phyloP scores from a whole-genome alignment of 2,888 invertebrate species.

The Amphipoea oculea region DNA sequence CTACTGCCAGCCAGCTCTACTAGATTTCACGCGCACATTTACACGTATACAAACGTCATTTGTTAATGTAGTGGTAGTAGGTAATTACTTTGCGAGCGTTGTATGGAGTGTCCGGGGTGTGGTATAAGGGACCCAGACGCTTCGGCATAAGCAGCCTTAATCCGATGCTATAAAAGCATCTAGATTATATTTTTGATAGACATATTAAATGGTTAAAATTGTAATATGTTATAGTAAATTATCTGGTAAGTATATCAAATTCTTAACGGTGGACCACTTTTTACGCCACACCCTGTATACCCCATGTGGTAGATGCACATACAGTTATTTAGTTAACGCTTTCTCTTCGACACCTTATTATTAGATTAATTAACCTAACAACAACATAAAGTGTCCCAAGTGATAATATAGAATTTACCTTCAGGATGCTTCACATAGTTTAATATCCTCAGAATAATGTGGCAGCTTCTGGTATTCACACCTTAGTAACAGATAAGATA shows the following conservation, averaged over 20 bases:
- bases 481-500: not conserved
- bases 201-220: not conserved
- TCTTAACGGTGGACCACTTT: too few species aligned
- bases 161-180: not conserved
- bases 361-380: not conserved
- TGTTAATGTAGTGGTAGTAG: too few species aligned
- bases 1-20: too few species aligned
- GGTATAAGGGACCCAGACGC: too few species aligned
- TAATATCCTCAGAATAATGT: constrained; percentile 31
- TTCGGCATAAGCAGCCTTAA: too few species aligned
- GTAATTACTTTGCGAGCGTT: too few species aligned
- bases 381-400: constrained; percentile 35
- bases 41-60: too few species aligned
- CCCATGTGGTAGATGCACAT: not conserved
- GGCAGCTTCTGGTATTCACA: constrained; percentile 24
- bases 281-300: not conserved
- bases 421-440: constrained; percentile 37
- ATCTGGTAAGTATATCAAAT: too few species aligned
- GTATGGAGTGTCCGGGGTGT: too few species aligned
- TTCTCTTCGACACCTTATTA: not conserved
- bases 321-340: constrained; percentile 12
- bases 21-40: too few species aligned
- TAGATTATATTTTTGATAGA: not conserved
- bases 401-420: constrained; percentile 17
- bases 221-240: too few species aligned